Conservation (phyloP, 2,888 invertebrate species). For the Spisula solida region DNA sequence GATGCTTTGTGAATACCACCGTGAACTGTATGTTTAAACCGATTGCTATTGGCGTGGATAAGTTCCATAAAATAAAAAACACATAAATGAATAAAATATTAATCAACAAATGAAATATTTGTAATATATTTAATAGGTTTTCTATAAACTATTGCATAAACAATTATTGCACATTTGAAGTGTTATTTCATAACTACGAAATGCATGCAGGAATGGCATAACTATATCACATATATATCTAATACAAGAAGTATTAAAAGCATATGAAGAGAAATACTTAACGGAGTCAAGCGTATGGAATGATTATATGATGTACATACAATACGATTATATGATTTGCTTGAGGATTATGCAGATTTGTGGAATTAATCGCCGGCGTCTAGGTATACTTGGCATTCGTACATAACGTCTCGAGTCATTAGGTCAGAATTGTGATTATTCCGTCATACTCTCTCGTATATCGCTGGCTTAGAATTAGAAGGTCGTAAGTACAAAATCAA, state of each 20-base stretch:
- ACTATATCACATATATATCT: not conserved
- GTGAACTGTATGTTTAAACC: too few relatives aligned
- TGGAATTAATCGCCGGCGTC: not conserved
- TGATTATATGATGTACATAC: not conserved
- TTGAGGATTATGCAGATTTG: not conserved
- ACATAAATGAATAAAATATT: not conserved
- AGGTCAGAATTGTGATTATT: not conserved
- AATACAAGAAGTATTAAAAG: not conserved
- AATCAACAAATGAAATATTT: not conserved
- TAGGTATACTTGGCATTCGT: not conserved
- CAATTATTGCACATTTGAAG: slow-evolving; percentile 3
- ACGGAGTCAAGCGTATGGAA: not conserved
- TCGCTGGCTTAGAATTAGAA: too few relatives aligned
- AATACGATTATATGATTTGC: slow-evolving; percentile 11
- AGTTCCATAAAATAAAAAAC: not conserved
- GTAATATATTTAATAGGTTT: not conserved
- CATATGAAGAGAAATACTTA: not conserved
- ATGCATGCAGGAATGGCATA: not conserved
- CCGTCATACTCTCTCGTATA: not conserved
- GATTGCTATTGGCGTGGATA: too few relatives aligned
- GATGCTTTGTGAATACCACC: too few relatives aligned
- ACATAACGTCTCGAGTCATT: not conserved
- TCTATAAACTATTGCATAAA: slow-evolving; percentile 24
- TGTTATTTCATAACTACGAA: slow-evolving; percentile 14
- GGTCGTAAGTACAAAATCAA: too few relatives aligned